Conservation (phyloP, 2,888 invertebrate genomes). For the Norana najaformis region DNA sequence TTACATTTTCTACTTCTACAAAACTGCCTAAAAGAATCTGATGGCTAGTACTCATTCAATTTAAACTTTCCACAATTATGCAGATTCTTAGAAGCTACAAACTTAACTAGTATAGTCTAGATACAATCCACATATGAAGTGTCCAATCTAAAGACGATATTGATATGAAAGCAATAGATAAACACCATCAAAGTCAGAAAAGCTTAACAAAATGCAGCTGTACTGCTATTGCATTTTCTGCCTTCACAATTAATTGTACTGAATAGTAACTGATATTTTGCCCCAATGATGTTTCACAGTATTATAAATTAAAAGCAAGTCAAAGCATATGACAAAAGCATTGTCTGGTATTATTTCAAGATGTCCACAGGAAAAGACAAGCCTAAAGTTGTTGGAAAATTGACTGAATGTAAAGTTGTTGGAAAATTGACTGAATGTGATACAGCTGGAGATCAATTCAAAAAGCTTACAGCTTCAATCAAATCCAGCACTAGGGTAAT, state of each 20-base stretch:
- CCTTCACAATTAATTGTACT: background rate
- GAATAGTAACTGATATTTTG: background rate
- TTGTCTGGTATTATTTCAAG: background rate
- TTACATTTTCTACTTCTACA: slow-evolving; percentile 2
- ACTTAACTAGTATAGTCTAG: background rate
- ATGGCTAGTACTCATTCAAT: background rate
- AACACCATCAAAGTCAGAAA: background rate
- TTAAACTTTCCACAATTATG: background rate
- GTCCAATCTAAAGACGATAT: background rate
- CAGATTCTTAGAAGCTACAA: background rate
- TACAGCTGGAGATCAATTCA: background rate
- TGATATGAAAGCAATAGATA: background rate
- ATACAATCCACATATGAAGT: background rate
- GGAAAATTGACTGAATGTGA: background rate
- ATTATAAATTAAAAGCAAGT: background rate
- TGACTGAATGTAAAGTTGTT: too few relatives aligned
- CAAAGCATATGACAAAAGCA: background rate
- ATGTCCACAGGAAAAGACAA: background rate
- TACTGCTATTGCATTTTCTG: background rate
- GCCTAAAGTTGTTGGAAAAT: background rate
- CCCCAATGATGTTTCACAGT: background rate
- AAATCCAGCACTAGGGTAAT: background rate
- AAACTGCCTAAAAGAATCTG: background rate
- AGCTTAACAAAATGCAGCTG: background rate
- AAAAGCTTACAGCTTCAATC: background rate